phyloP scores from a whole-genome alignment of 1,140 invertebrate species.

The Phocides pigmalion region DNA sequence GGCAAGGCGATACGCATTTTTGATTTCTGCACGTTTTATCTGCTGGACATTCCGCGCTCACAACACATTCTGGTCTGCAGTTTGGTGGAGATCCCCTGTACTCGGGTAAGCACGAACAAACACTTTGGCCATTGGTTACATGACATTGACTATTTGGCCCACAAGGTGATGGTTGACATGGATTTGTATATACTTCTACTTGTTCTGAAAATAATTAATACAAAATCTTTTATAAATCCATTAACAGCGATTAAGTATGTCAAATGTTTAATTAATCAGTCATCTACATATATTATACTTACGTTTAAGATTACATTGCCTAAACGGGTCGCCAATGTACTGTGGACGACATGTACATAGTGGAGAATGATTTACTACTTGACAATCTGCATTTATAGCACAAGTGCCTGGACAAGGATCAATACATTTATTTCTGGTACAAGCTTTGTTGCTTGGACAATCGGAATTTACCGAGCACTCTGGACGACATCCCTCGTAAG shows the following conservation, averaged over 20 bases:
- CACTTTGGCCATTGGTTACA: slow-evolving; percentile 83
- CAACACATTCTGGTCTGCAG: slow-evolving; percentile 89
- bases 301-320: slow-evolving; percentile 79
- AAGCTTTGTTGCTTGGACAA: slow-evolving; percentile 87
- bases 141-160: slow-evolving; percentile 88
- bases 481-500: slow-evolving; percentile 82
- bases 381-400: slow-evolving; percentile 80
- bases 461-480: slow-evolving; percentile 84
- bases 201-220: slow-evolving; percentile 55
- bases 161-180: slow-evolving; percentile 88
- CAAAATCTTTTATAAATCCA: too few species aligned
- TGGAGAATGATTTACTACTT: slow-evolving; percentile 90
- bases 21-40: slow-evolving; percentile 90
- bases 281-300: slow-evolving; percentile 43
- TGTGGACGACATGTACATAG: slow-evolving; percentile 89
- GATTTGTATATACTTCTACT: slow-evolving; percentile 76
- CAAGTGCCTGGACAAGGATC: background rate
- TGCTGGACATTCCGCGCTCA: slow-evolving; percentile 90
- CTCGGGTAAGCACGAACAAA: slow-evolving; percentile 86
- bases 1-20: slow-evolving; percentile 91
- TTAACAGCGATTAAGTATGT: too few species aligned
- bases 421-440: slow-evolving; percentile 61
- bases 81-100: slow-evolving; percentile 87
- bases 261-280: too few species aligned
- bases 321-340: slow-evolving; percentile 89